Conservation (phyloP, 2,113 vertebrate genomes). For the Trinectes maculatus region DNA sequence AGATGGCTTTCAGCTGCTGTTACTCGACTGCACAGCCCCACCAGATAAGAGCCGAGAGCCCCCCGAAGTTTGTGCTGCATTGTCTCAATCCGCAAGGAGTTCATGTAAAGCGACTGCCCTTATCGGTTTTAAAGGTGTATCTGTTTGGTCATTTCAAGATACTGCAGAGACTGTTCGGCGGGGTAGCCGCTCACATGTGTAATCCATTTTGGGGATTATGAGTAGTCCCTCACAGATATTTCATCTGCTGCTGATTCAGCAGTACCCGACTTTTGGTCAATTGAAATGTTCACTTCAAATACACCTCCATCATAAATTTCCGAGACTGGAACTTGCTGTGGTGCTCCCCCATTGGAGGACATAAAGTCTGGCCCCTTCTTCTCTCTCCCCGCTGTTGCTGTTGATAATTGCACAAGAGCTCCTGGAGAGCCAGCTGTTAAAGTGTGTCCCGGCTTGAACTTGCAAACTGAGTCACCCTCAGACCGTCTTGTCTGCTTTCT, state of each 20-base stretch:
- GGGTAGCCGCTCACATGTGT: neutral
- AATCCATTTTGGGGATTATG: slow-evolving; percentile 23
- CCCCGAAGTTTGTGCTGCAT: slow-evolving; percentile 45
- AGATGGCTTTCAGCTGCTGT: slow-evolving; percentile 81
- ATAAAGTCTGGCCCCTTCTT: slow-evolving; percentile 59
- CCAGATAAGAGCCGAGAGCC: slow-evolving; percentile 54
- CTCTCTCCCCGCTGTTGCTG: slow-evolving; percentile 64
- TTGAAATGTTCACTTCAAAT: slow-evolving; percentile 37
- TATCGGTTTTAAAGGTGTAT: slow-evolving; percentile 24
- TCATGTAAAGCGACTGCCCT: slow-evolving; percentile 44
- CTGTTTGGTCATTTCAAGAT: slow-evolving; percentile 26
- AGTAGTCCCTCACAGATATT: slow-evolving; percentile 27
- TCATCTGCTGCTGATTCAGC: slow-evolving; percentile 19
- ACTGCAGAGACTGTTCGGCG: neutral
- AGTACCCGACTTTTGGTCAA: slow-evolving; percentile 31
- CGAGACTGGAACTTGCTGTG: slow-evolving; percentile 38
- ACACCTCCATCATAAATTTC: slow-evolving; percentile 50
- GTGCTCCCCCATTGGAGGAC: slow-evolving; percentile 48
- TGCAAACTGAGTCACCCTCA: slow-evolving; percentile 70
- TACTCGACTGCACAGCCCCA: slow-evolving; percentile 41
- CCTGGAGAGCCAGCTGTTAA: slow-evolving; percentile 77
- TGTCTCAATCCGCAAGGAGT: slow-evolving; percentile 39
- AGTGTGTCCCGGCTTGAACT: slow-evolving; percentile 79
- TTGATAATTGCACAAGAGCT: slow-evolving; percentile 76
- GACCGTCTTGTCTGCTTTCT: slow-evolving; percentile 55